Evolutionary conservation across 2,797 vertebrate genomes (phyloP).

Genomic region (Neomorphus geoffroyi): DNA sequence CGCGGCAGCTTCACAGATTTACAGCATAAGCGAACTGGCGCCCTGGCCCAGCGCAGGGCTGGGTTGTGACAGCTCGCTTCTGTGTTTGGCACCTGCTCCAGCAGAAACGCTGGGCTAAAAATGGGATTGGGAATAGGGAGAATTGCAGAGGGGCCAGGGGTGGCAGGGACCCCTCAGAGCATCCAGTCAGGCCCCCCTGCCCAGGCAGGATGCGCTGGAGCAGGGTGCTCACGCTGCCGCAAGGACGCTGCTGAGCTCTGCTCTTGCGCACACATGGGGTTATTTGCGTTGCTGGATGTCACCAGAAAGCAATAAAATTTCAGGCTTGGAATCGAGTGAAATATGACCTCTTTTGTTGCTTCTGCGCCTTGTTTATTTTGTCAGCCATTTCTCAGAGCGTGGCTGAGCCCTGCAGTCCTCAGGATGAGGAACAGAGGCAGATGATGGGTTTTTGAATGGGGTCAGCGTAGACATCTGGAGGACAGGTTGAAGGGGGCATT

Average conservation of each 20-base stretch:
- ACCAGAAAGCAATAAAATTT: slow-evolving; percentile 58
- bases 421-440: background rate
- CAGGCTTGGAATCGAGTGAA: slow-evolving; percentile 29
- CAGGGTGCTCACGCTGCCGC: background rate
- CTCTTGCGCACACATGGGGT: background rate
- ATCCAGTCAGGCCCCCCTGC: accelerated
- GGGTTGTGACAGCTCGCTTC: background rate
- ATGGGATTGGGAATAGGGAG: accelerated
- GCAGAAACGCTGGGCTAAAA: background rate
- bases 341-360: slow-evolving; percentile 61
- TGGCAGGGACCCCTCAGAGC: background rate
- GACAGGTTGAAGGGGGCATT: background rate
- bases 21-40: background rate
- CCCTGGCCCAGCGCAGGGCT: background rate
- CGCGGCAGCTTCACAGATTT: background rate
- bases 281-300: slow-evolving; percentile 15
- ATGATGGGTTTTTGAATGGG: background rate
- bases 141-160: background rate
- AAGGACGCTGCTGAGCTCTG: background rate
- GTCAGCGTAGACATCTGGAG: background rate
- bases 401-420: background rate
- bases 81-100: background rate
- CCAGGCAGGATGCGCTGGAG: background rate
- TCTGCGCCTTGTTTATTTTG: slow-evolving; percentile 28
- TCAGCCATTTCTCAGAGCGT: background rate